These are phyloP conservation scores for Ligdia adustata DNA, from an alignment of 2,888 invertebrate genomes.

Conservation along the genomic window DNA sequence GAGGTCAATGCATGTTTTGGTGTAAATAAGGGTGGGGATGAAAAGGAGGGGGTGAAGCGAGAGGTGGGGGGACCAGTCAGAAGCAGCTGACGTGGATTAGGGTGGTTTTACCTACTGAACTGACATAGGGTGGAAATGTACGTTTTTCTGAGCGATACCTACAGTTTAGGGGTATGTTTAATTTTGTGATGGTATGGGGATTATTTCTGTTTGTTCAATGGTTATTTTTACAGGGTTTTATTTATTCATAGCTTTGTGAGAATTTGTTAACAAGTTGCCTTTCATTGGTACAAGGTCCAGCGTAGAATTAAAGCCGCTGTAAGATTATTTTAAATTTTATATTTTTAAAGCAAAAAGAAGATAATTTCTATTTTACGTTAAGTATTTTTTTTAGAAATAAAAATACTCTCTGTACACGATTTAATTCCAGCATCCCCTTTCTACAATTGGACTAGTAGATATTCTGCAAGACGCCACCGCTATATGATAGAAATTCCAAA, in stretches of 20 bases:
- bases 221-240: background rate
- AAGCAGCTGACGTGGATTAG: constrained; percentile 81
- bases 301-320: too few relatives aligned
- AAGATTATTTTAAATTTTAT: too few relatives aligned
- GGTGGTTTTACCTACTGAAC: constrained; percentile 78
- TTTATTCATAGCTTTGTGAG: background rate
- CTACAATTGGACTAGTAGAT: too few relatives aligned
- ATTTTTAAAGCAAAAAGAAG: too few relatives aligned
- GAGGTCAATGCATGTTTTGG: constrained; percentile 51
- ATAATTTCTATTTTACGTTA: too few relatives aligned
- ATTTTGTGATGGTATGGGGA: constrained; percentile 38
- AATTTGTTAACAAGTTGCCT: too few relatives aligned
- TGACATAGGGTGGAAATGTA: constrained; percentile 56
- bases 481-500: too few relatives aligned
- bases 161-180: constrained; percentile 39
- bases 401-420: too few relatives aligned
- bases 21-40: constrained; percentile 65
- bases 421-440: too few relatives aligned
- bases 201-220: constrained; percentile 27
- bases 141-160: constrained; percentile 51
- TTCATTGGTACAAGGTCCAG: too few relatives aligned
- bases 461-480: too few relatives aligned
- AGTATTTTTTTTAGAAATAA: too few relatives aligned
- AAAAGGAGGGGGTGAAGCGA: constrained; percentile 26
- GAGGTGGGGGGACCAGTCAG: constrained; percentile 71